Conservation (phyloP, 2,113 vertebrate genomes). For the Spea multiplicata region DNA sequence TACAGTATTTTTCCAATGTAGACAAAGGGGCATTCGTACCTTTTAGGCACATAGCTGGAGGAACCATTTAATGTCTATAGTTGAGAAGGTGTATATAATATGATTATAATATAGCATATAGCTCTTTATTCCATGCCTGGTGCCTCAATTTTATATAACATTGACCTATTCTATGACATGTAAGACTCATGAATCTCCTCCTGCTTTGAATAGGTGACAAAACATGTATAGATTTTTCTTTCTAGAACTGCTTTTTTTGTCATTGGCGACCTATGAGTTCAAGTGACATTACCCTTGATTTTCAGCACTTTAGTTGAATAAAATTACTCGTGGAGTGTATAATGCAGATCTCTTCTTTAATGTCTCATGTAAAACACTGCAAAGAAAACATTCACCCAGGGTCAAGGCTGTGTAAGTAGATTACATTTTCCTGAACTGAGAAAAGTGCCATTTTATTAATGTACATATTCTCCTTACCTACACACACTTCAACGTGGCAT, state of each 20-base stretch:
- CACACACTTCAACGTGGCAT: background rate
- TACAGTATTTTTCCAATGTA: no score
- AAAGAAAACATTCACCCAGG: constrained; percentile 37
- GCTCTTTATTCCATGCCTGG: background rate
- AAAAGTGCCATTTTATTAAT: constrained; percentile 41
- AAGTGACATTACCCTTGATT: constrained; percentile 44
- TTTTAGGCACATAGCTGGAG: no score
- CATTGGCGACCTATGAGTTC: constrained; percentile 12
- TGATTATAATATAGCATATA: no score
- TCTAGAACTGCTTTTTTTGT: constrained; percentile 13
- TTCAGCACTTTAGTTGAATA: constrained; percentile 36
- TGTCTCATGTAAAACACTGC: constrained; percentile 22
- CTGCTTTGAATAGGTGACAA: background rate
- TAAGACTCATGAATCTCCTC: background rate
- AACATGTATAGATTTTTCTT: background rate
- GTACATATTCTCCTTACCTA: constrained; percentile 10
- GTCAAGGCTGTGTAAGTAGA: constrained; percentile 45
- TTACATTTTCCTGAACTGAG: constrained; percentile 34
- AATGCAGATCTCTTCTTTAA: constrained; percentile 10
- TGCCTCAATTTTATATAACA: background rate
- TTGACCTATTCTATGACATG: background rate
- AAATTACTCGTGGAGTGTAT: constrained; percentile 39
- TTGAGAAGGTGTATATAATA: no score
- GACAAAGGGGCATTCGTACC: no score
- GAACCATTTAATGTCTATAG: no score